These are phyloP conservation scores for Crossoptilon crossoptilon DNA, from an alignment of 2,797 vertebrate genomes.

Conservation along the genomic window DNA sequence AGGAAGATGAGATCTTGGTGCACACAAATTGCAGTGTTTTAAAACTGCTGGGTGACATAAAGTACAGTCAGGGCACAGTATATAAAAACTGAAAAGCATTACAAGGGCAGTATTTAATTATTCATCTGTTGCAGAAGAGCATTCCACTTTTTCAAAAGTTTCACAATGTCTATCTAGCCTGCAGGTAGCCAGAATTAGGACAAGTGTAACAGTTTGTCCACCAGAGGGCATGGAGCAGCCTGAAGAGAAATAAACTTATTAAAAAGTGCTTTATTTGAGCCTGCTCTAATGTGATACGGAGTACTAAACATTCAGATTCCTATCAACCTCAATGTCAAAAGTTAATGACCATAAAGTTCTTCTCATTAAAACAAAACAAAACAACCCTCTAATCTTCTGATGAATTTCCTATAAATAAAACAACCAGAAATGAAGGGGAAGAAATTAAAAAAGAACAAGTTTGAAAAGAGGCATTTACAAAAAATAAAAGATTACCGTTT, in stretches of 20 bases:
- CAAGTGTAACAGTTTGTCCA: neutral
- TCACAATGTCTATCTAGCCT: neutral
- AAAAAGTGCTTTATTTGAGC: neutral
- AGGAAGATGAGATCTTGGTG: neutral
- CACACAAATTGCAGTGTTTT: neutral
- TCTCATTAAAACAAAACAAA: neutral
- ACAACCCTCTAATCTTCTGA: neutral
- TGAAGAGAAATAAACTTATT: neutral
- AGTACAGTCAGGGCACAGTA: neutral
- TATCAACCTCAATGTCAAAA: neutral
- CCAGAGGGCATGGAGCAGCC: neutral
- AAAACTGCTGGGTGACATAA: neutral
- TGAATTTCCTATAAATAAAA: neutral
- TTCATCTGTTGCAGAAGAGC: neutral
- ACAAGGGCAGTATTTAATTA: slow-evolving; percentile 10
- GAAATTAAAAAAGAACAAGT: neutral
- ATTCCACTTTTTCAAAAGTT: slow-evolving; percentile 1
- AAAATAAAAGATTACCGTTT: neutral
- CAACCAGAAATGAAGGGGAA: neutral
- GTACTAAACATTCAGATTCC: neutral
- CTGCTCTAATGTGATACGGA: neutral
- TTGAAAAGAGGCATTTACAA: neutral
- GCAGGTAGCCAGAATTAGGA: neutral
- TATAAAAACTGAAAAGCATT: neutral
- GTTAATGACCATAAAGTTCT: neutral